A percentile compares a stretch with the other conserved stretches of the same genome.
Evolutionary conservation across 2,797 vertebrate genomes (phyloP).

Genomic region (Champsocephalus gunnari): DNA sequence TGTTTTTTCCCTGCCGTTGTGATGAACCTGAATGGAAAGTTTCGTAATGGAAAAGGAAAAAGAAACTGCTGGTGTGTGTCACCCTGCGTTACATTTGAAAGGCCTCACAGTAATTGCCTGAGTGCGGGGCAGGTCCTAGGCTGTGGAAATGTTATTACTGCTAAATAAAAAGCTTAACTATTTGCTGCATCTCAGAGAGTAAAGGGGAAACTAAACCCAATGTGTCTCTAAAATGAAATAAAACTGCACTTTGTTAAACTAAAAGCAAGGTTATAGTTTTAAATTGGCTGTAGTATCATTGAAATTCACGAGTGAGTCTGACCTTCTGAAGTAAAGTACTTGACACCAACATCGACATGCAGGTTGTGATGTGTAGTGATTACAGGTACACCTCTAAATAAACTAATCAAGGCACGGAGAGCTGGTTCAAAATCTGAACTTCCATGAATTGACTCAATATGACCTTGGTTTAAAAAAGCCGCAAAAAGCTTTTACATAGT

Average conservation of each 20-base stretch:
- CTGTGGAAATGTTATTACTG: conserved; percentile 53
- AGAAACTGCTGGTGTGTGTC: conserved; percentile 36
- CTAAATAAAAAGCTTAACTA: conserved; percentile 40
- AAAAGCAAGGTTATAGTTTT: conserved; percentile 4
- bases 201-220: neutral
- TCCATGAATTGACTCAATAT: conserved; percentile 4
- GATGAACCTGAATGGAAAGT: conserved; percentile 59
- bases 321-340: conserved; percentile 24
- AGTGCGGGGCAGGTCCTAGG: conserved; percentile 42
- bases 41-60: conserved; percentile 27
- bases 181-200: conserved; percentile 2
- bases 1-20: conserved; percentile 39
- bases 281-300: conserved; percentile 1
- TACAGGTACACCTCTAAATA: conserved; percentile 10
- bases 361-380: conserved; percentile 18
- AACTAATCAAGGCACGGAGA: neutral
- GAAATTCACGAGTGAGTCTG: conserved; percentile 9
- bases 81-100: conserved; percentile 55
- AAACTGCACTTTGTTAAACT: neutral
- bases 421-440: conserved; percentile 3
- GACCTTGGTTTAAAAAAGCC: neutral
- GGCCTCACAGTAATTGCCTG: conserved; percentile 51
- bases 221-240: neutral
- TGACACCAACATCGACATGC: conserved; percentile 12
- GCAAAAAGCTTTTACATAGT: neutral